Percentiles rank a stretch among this genome's conserved stretches.
Evolutionary conservation across 2,797 vertebrate genomes (phyloP).

Genomic region (Chanos chanos): DNA sequence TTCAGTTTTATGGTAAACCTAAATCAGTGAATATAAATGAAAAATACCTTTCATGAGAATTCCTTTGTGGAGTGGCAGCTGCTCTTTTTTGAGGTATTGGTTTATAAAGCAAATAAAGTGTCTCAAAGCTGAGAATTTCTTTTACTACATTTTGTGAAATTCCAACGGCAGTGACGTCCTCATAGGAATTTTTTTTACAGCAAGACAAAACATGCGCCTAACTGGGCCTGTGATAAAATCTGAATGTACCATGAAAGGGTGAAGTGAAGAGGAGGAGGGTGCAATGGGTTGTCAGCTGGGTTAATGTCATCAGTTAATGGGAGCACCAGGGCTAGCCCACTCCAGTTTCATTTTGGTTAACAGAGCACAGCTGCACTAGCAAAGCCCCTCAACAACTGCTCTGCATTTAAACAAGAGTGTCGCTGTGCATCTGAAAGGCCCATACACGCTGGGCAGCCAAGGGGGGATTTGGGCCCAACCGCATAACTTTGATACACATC

Average conservation of each 20-base stretch:
- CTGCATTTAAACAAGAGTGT: constrained; percentile 73
- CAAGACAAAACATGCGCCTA: background rate
- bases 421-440: constrained; percentile 73
- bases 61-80: no score
- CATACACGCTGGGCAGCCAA: constrained; percentile 59
- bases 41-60: no score
- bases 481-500: constrained; percentile 51
- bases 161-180: background rate
- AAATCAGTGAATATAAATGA: no score
- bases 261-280: constrained; percentile 20
- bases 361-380: constrained; percentile 82
- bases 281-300: constrained; percentile 34
- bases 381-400: constrained; percentile 80
- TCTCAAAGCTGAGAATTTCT: constrained; percentile 5
- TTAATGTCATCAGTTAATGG: constrained; percentile 56
- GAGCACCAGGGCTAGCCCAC: constrained; percentile 67
- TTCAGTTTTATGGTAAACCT: no score
- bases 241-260: constrained; percentile 20
- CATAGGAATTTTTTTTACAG: constrained; percentile 12
- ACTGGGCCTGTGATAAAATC: background rate
- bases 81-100: background rate
- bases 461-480: constrained; percentile 63
- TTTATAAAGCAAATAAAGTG: background rate
- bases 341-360: constrained; percentile 77
- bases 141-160: no score